Conservation (phyloP, 2,797 vertebrate species). For the Brachyrhaphis roseni region DNA sequence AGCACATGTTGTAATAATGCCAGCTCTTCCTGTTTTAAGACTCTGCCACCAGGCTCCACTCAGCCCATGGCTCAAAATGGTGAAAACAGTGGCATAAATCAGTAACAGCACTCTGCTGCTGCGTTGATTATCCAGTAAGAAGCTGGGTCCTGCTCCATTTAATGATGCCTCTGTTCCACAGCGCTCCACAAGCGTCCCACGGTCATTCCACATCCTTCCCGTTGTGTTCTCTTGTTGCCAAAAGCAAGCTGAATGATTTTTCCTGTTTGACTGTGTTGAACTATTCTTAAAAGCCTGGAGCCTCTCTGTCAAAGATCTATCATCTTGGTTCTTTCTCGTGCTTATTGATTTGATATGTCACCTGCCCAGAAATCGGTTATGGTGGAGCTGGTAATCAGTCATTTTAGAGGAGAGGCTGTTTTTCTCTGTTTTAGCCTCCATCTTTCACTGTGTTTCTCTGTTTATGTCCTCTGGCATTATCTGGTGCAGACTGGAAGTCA, state of each 20-base stretch:
- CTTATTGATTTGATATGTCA: conserved; percentile 69
- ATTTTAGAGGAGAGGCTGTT: conserved; percentile 49
- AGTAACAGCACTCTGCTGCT: conserved; percentile 41
- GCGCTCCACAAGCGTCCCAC: background rate
- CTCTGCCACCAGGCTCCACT: conserved; percentile 43
- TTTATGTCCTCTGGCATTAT: conserved; percentile 50
- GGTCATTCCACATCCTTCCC: conserved; percentile 36
- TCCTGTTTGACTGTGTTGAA: conserved; percentile 38
- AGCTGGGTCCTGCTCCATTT: conserved; percentile 42
- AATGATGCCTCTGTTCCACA: conserved; percentile 42
- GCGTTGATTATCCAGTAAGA: conserved; percentile 62
- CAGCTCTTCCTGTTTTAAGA: conserved; percentile 37
- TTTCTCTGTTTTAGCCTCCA: conserved; percentile 43
- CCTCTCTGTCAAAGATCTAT: conserved; percentile 51
- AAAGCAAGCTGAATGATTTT: conserved; percentile 46
- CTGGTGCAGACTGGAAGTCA: conserved; percentile 28
- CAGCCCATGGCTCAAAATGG: conserved; percentile 48
- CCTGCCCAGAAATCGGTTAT: conserved; percentile 59
- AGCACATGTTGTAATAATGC: conserved; percentile 57
- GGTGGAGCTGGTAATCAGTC: conserved; percentile 60
- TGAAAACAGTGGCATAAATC: conserved; percentile 60
- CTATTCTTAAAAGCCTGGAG: conserved; percentile 42
- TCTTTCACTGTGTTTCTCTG: conserved; percentile 30
- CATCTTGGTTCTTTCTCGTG: conserved; percentile 38
- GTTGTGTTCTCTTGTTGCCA: conserved; percentile 27